Base-by-base conservation (phyloP, 2,113 vertebrate genomes). In the Petrocephalus zakoni region DNA sequence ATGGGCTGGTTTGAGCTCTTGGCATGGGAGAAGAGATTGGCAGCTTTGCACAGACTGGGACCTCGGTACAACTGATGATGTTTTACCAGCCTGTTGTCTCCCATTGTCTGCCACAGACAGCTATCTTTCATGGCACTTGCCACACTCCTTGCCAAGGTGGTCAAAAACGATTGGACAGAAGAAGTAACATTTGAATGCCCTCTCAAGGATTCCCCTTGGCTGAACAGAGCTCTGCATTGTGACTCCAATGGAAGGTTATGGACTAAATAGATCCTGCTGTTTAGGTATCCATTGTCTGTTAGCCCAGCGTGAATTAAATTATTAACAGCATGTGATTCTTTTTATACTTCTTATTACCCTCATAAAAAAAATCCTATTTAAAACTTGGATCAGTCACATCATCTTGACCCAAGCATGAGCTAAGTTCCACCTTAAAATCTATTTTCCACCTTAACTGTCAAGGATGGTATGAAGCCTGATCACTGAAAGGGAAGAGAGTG, bases 21-120 rank as follows among this genome's bases (percentile, higher is more conserved):
- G 78, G 88, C 53, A 34, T 81, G 15, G 87, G 52, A 82, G 87
- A 82, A 34, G 72, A 83, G 15, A 84, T 42, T 37, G 75, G 75
- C 75, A 84, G 88, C 52, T 47, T 88, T 46, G 52, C 78, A 83
- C 22, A 88, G 78, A 88, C 53, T 25, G 53, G 78, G 87, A 88
- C 53, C 37, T 46, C n/a, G 37, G 53, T 47, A 37, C 56, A 61
- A 37, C 53, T 56, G 88, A 11, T 84, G 72, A 88, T 81, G 72
- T 88, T 88, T 56, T 75, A 55, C 51, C 75, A 83, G 87, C 15
- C 87, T 88, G 47, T 55, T 64, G 49, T 72, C 51, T 72, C 34
- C 72, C 21, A 83, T 88, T 78, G 52, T 34, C 52, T 83, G 61
- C 37, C 78, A 47, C 37, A 25, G 53, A 17, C 75, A 56, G 47